A percentile compares a stretch with the other conserved stretches of the same genome.
phyloP scores from a whole-genome alignment of 2,113 vertebrate species.

The Danionella cerebrum region DNA sequence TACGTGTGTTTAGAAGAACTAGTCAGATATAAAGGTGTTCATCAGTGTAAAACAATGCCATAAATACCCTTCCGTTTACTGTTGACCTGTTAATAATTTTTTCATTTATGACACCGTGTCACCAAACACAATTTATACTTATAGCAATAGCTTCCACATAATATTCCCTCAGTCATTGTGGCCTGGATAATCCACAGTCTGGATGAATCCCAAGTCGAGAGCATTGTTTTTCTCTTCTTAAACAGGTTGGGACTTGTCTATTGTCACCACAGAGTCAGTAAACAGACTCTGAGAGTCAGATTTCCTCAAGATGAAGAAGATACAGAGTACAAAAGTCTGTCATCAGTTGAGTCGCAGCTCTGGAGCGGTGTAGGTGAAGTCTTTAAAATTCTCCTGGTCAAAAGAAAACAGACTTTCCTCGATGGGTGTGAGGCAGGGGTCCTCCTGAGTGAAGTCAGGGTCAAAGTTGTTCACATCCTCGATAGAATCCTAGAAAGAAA shows the following conservation, averaged over 20 bases:
- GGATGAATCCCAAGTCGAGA: too few relatives aligned
- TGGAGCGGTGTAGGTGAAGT: conserved; percentile 89
- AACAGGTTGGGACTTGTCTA: background rate
- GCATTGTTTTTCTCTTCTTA: background rate
- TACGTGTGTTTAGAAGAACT: too few relatives aligned
- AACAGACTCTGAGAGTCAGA: background rate
- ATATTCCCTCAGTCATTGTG: background rate
- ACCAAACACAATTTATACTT: too few relatives aligned
- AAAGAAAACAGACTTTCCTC: conserved; percentile 82
- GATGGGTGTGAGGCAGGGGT: conserved; percentile 88
- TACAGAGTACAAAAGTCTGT: background rate
- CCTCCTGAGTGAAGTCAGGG: conserved; percentile 94
- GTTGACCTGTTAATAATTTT: too few relatives aligned
- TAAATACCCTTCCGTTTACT: too few relatives aligned
- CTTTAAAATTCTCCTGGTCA: conserved; percentile 89
- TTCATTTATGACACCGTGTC: too few relatives aligned
- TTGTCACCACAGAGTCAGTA: background rate
- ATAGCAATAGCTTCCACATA: too few relatives aligned
- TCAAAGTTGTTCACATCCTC: conserved; percentile 98
- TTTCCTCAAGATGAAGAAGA: background rate
- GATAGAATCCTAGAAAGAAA: conserved; percentile 76
- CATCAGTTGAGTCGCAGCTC: conserved; percentile 57
- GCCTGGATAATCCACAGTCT: background rate
- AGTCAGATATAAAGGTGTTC: too few relatives aligned
- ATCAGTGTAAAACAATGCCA: too few relatives aligned